These are phyloP conservation scores for Bellardia bayeri DNA, from an alignment of 2,888 invertebrate species.

Conservation along the genomic window DNA sequence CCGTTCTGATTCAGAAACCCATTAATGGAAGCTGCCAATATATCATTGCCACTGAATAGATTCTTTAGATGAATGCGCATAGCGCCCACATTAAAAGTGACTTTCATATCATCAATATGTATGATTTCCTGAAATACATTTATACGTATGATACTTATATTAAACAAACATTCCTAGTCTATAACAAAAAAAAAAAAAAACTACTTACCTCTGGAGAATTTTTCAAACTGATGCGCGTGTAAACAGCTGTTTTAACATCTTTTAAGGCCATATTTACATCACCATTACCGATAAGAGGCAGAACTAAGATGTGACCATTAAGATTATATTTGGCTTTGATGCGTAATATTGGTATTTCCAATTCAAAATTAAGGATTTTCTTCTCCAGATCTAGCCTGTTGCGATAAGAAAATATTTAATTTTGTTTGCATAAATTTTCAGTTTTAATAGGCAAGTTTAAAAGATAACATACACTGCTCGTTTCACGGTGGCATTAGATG, in stretches of 20 bases:
- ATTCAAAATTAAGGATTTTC: conserved; percentile 85
- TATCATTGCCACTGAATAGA: conserved; percentile 87
- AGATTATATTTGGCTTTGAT: conserved; percentile 86
- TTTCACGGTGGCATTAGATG: conserved; percentile 86
- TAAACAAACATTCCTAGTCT: conserved; percentile 11
- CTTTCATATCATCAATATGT: conserved; percentile 85
- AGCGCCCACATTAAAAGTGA: conserved; percentile 85
- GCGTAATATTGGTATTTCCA: conserved; percentile 85
- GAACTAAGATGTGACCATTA: conserved; percentile 86
- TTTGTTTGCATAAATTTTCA: neutral
- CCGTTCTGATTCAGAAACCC: conserved; percentile 86
- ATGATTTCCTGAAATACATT: conserved; percentile 81
- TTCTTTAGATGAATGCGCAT: conserved; percentile 86
- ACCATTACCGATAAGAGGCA: conserved; percentile 86
- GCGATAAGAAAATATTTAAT: conserved; percentile 54
- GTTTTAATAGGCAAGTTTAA: neutral
- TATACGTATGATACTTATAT: neutral
- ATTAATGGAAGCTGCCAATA: conserved; percentile 86
- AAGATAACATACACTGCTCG: conserved; percentile 79
- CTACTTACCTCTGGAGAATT: conserved; percentile 82
- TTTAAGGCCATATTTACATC: conserved; percentile 85
- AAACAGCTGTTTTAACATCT: conserved; percentile 85
- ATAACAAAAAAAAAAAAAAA: neutral
- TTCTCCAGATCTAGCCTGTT: conserved; percentile 85
- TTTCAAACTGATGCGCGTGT: conserved; percentile 85